Evolutionary conservation across 1,140 invertebrate genomes (phyloP).

Genomic region (Drosophila eugracilis): DNA sequence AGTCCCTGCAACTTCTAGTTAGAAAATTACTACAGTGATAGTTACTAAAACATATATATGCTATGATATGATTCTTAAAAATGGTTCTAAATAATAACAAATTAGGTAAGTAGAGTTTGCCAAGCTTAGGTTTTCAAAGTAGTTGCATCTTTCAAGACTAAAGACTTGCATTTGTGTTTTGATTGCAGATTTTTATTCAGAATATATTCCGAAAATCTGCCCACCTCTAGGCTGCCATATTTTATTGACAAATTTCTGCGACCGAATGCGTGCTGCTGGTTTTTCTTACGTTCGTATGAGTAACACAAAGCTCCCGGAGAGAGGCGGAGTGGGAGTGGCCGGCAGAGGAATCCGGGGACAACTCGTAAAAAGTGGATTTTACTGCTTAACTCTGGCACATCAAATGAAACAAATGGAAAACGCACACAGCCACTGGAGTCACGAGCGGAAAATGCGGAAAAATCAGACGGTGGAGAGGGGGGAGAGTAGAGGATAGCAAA

Average conservation of each 20-base stretch:
- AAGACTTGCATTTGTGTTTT: too few species aligned
- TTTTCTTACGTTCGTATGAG: slow-evolving; percentile 42
- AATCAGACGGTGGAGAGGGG: neutral
- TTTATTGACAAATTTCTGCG: slow-evolving; percentile 67
- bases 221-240: slow-evolving; percentile 42
- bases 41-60: neutral
- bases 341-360: slow-evolving; percentile 30
- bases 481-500: neutral
- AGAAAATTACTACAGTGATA: neutral
- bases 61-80: too few species aligned
- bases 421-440: slow-evolving; percentile 26
- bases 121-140: too few species aligned
- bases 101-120: too few species aligned
- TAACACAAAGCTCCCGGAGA: slow-evolving; percentile 25
- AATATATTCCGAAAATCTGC: too few species aligned
- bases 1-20: neutral
- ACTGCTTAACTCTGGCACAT: slow-evolving; percentile 75
- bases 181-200: too few species aligned
- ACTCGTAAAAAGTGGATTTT: slow-evolving; percentile 81
- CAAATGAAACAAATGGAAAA: slow-evolving; percentile 77
- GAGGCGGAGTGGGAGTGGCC: slow-evolving; percentile 6
- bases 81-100: too few species aligned
- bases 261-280: slow-evolving; percentile 22
- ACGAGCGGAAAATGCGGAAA: slow-evolving; percentile 9
- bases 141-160: too few species aligned